Conservation (phyloP, 2,113 vertebrate genomes). For the Scomber japonicus region DNA sequence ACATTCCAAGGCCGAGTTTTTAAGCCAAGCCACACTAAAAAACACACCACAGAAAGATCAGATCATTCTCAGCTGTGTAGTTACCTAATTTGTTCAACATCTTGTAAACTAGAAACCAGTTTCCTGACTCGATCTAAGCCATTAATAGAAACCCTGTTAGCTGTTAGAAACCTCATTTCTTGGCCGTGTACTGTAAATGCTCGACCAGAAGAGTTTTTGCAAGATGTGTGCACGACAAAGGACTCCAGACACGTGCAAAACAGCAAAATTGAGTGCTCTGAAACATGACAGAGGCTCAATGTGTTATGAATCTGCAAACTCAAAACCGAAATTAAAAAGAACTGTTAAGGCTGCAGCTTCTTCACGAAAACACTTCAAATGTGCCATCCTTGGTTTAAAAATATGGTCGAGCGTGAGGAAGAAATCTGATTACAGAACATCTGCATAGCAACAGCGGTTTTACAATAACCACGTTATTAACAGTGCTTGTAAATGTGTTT, state of each 20-base stretch:
- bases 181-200: background rate
- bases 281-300: too few species aligned
- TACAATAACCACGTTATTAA: too few species aligned
- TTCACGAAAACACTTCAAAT: too few species aligned
- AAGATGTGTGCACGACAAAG: background rate
- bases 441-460: too few species aligned
- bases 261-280: too few species aligned
- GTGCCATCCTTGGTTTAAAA: too few species aligned
- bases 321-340: too few species aligned
- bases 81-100: slow-evolving; percentile 2
- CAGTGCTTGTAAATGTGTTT: too few species aligned
- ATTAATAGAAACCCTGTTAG: background rate
- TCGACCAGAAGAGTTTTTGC: background rate
- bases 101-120: background rate
- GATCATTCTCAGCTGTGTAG: background rate
- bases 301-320: too few species aligned
- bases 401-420: too few species aligned
- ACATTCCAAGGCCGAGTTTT: background rate
- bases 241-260: background rate
- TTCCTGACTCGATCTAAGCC: background rate
- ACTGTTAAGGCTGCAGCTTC: too few species aligned
- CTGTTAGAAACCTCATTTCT: slow-evolving; percentile 3
- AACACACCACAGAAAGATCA: slow-evolving; percentile 12
- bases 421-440: too few species aligned
- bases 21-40: slow-evolving; percentile 9